Conservation (phyloP, 2,888 invertebrate genomes). For the Pammene fasciana region DNA sequence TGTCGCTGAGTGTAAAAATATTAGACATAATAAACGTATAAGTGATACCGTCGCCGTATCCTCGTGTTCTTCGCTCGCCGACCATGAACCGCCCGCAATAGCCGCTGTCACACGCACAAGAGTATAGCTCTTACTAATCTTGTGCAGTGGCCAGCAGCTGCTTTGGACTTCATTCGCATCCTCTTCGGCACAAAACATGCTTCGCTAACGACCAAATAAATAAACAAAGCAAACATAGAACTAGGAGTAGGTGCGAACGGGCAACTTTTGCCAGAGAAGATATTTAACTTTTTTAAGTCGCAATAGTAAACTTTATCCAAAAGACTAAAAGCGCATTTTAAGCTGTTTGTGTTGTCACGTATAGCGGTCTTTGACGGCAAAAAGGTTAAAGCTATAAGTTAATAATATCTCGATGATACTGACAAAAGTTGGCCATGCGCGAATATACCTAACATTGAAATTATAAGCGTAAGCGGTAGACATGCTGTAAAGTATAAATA, state of each 20-base stretch:
- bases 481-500: not conserved
- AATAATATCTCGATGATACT: no score
- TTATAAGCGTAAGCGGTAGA: slow-evolving; percentile 2
- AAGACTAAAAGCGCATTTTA: no score
- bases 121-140: slow-evolving; percentile 93
- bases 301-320: no score
- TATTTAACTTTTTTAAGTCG: no score
- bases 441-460: not conserved
- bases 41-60: slow-evolving; percentile 23
- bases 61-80: slow-evolving; percentile 59
- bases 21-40: not conserved
- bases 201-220: slow-evolving; percentile 26
- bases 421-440: no score
- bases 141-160: slow-evolving; percentile 99
- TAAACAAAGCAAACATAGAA: slow-evolving; percentile 24
- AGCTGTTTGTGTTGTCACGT: no score
- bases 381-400: no score
- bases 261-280: not conserved
- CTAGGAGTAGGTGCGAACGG: not conserved
- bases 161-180: slow-evolving; percentile 87
- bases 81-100: slow-evolving; percentile 91
- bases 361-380: no score
- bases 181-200: slow-evolving; percentile 41
- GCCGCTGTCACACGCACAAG: slow-evolving; percentile 99
- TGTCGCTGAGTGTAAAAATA: no score